These are phyloP conservation scores for Apocrypta bakeri DNA, from an alignment of 1,140 invertebrate genomes.

Conservation along the genomic window DNA sequence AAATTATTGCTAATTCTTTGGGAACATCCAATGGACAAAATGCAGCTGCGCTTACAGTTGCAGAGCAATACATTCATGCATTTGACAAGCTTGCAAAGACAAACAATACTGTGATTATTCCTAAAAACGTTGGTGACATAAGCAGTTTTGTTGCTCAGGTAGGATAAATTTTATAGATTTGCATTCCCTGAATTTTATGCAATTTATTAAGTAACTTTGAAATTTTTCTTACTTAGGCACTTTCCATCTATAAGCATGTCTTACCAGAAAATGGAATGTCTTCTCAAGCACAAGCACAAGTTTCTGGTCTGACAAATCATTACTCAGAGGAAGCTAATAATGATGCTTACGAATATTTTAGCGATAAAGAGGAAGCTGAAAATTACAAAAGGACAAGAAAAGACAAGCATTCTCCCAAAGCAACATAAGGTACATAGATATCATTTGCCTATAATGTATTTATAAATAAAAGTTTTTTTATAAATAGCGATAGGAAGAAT, in stretches of 20 bases:
- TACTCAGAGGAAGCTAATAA: slow-evolving; percentile 58
- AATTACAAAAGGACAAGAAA: slow-evolving; percentile 60
- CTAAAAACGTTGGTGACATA: slow-evolving; percentile 92
- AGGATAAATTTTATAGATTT: slow-evolving; percentile 45
- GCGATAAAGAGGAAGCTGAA: slow-evolving; percentile 75
- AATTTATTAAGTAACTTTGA: background rate
- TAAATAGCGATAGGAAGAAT: slow-evolving; percentile 5
- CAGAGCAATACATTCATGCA: slow-evolving; percentile 95
- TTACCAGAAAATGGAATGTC: slow-evolving; percentile 61
- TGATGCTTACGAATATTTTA: slow-evolving; percentile 75
- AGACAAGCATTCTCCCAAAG: slow-evolving; percentile 26
- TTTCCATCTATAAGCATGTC: slow-evolving; percentile 83
- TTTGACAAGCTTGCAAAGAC: slow-evolving; percentile 95
- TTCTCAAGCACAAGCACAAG: background rate
- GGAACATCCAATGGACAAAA: slow-evolving; percentile 82
- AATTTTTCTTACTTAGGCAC: slow-evolving; percentile 74
- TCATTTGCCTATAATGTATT: slow-evolving; percentile 42
- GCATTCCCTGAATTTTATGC: background rate
- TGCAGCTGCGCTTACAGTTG: slow-evolving; percentile 93
- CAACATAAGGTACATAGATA: slow-evolving; percentile 8
- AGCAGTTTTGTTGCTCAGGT: slow-evolving; percentile 90
- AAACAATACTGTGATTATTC: slow-evolving; percentile 96
- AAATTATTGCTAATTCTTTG: slow-evolving; percentile 83
- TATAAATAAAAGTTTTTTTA: slow-evolving; percentile 58
- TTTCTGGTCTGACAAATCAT: background rate